These are phyloP conservation scores for Leucopsar rothschildi DNA, from an alignment of 2,113 vertebrate genomes.

Conservation along the genomic window DNA sequence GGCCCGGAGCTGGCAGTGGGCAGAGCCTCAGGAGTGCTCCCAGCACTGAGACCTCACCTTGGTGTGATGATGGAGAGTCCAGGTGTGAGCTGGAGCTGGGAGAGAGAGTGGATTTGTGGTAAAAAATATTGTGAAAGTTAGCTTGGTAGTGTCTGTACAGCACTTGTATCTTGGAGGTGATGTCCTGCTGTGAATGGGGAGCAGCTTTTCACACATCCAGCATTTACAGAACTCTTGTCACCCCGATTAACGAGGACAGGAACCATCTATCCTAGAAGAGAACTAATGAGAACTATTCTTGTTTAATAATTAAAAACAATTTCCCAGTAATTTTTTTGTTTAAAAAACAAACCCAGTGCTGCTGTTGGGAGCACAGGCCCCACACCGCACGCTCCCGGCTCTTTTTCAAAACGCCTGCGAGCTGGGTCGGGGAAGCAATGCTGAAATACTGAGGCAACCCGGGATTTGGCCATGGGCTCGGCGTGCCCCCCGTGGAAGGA, in stretches of 20 bases:
- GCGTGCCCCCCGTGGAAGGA: too few species aligned
- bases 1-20: fast-evolving
- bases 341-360: fast-evolving
- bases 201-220: not conserved
- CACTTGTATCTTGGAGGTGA: not conserved
- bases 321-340: fast-evolving
- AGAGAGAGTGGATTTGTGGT: not conserved
- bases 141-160: too few species aligned
- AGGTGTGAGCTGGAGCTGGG: not conserved
- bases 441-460: too few species aligned
- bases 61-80: fast-evolving
- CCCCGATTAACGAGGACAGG: fast-evolving
- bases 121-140: not conserved
- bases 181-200: fast-evolving
- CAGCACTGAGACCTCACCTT: fast-evolving
- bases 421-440: not conserved
- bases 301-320: not conserved
- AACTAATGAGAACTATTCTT: not conserved
- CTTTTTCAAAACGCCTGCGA: not conserved
- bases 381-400: not conserved
- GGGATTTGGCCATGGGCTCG: not conserved
- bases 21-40: fast-evolving
- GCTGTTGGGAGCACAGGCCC: not conserved
- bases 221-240: fast-evolving
- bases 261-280: fast-evolving